These are phyloP conservation scores for Callocephalon fimbriatum DNA, from an alignment of 2,113 vertebrate species.

Conservation along the genomic window DNA sequence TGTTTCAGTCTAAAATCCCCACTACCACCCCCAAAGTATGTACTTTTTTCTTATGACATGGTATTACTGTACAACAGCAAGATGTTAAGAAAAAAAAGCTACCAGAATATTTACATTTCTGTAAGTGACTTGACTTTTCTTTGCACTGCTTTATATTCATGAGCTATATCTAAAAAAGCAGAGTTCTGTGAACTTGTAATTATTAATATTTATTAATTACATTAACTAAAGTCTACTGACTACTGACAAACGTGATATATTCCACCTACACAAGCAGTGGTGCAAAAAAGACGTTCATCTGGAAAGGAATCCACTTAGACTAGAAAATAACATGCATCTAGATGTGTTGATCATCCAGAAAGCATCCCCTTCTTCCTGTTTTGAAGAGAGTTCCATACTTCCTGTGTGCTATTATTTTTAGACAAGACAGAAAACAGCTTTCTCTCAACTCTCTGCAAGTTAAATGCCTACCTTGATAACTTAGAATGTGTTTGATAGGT, in stretches of 20 bases:
- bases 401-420: background rate
- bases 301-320: background rate
- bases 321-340: background rate
- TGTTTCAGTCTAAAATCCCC: conserved; percentile 4
- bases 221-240: conserved; percentile 7
- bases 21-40: background rate
- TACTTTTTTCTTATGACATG: background rate
- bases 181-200: background rate
- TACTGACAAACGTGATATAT: background rate
- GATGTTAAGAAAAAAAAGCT: background rate
- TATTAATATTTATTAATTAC: conserved; percentile 39
- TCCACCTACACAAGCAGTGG: conserved; percentile 10
- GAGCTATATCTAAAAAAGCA: background rate
- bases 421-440: background rate
- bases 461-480: background rate
- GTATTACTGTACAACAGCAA: background rate
- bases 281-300: background rate
- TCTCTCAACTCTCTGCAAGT: background rate
- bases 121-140: background rate
- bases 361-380: conserved; percentile 44
- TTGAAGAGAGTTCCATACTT: conserved; percentile 1
- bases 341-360: conserved; percentile 29
- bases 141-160: background rate
- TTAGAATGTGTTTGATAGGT: background rate
- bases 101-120: background rate